Conservation (phyloP, 2,113 vertebrate genomes). For the Nothocercus julius region DNA sequence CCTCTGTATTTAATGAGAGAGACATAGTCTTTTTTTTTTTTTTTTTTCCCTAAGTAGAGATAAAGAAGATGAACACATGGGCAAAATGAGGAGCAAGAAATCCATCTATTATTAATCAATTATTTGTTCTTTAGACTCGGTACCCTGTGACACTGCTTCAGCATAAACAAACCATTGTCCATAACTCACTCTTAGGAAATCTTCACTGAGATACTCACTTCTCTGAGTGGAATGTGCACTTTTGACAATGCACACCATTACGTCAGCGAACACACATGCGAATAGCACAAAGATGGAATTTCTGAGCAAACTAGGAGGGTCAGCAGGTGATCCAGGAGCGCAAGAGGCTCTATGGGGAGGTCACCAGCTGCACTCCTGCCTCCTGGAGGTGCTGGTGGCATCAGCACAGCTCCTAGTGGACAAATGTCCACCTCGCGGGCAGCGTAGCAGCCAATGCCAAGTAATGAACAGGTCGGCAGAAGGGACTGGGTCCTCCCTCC, state of each 20-base stretch:
- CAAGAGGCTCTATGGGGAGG: not conserved
- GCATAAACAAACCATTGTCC: not conserved
- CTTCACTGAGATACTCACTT: not conserved
- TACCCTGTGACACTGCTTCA: not conserved
- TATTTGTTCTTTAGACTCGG: not conserved
- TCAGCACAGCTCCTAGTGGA: constrained; percentile 9
- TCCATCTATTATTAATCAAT: not conserved
- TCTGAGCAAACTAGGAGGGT: not conserved
- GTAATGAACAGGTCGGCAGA: not conserved
- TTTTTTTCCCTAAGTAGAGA: not conserved
- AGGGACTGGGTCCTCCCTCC: not conserved
- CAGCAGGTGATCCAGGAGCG: not conserved
- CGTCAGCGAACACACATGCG: rapidly evolving
- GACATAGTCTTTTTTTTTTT: not conserved
- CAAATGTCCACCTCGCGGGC: constrained; percentile 53
- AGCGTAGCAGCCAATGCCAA: not conserved
- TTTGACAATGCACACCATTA: rapidly evolving
- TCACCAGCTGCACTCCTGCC: not conserved
- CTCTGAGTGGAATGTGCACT: not conserved
- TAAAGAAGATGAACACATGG: not conserved
- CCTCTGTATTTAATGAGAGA: not conserved
- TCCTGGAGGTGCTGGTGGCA: constrained; percentile 18
- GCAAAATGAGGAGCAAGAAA: not conserved
- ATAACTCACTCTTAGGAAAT: not conserved
- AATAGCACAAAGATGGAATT: not conserved